phyloP scores from a whole-genome alignment of 2,888 invertebrate genomes.

The Harpalus rubripes region DNA sequence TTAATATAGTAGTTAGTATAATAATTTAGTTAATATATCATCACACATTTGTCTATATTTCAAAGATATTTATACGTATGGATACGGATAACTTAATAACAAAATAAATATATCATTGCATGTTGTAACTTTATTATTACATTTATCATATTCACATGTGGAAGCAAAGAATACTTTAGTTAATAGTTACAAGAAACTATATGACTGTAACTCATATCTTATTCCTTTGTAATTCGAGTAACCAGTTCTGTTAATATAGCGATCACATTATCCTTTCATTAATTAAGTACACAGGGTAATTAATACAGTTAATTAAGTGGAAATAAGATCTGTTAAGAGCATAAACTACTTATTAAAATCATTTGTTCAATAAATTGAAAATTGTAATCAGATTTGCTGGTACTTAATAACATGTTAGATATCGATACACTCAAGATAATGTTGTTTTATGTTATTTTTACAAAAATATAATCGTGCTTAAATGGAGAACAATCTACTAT shows the following conservation, averaged over 20 bases:
- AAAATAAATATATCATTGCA: too few relatives aligned
- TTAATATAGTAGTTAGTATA: too few relatives aligned
- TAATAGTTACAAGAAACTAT: neutral
- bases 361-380: conserved; percentile 43
- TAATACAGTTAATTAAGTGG: conserved; percentile 30
- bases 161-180: neutral
- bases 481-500: neutral
- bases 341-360: conserved; percentile 40
- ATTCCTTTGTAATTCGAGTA: neutral
- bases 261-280: conserved; percentile 30
- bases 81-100: too few relatives aligned
- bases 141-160: too few relatives aligned
- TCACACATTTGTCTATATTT: too few relatives aligned
- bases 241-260: conserved; percentile 3
- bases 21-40: too few relatives aligned
- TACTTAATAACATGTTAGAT: conserved; percentile 36
- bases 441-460: conserved; percentile 28
- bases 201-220: neutral
- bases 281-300: conserved; percentile 11
- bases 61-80: too few relatives aligned
- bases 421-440: conserved; percentile 15
- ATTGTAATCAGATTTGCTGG: conserved; percentile 18
- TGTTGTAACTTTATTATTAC: too few relatives aligned
- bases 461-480: neutral
- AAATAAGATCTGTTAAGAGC: conserved; percentile 28